phyloP scores from a whole-genome alignment of 2,888 invertebrate genomes.

The Acronicta psi region DNA sequence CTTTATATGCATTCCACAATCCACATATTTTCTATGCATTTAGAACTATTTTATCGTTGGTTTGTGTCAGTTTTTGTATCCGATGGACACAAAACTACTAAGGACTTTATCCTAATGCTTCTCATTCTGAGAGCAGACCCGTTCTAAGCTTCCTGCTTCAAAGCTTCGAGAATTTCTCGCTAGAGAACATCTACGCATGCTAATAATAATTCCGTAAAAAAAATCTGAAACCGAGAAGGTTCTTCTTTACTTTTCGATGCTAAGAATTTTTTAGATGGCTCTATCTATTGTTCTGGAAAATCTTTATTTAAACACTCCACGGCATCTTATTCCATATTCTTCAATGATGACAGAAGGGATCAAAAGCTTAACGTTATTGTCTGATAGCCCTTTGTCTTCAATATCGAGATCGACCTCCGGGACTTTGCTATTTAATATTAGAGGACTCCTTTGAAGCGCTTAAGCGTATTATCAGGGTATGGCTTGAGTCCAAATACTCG shows the following conservation, averaged over 20 bases:
- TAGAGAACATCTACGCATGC: too few species aligned
- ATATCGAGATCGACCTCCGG: conserved; percentile 9
- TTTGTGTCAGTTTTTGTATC: neutral
- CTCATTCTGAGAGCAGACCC: too few species aligned
- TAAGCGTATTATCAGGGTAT: conserved; percentile 4
- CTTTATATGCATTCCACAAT: conserved; percentile 25
- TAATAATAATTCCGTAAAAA: too few species aligned
- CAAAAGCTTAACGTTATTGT: conserved; percentile 42
- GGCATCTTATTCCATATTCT: conserved; percentile 20
- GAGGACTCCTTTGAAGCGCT: conserved; percentile 20
- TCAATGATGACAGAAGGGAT: conserved; percentile 35
- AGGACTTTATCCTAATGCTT: too few species aligned
- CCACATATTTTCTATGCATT: too few species aligned
- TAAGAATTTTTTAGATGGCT: neutral
- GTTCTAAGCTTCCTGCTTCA: too few species aligned
- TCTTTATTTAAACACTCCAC: conserved; percentile 30
- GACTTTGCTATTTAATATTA: conserved; percentile 19
- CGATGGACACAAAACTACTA: too few species aligned
- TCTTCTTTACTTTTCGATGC: too few species aligned
- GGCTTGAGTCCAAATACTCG: neutral
- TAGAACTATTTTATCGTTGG: conserved; percentile 1
- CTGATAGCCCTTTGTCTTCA: conserved; percentile 43
- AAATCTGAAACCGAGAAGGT: too few species aligned
- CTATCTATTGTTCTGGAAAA: neutral
- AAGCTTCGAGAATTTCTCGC: too few species aligned